phyloP scores from a whole-genome alignment of 2,113 vertebrate genomes.

The Sialia sialis region DNA sequence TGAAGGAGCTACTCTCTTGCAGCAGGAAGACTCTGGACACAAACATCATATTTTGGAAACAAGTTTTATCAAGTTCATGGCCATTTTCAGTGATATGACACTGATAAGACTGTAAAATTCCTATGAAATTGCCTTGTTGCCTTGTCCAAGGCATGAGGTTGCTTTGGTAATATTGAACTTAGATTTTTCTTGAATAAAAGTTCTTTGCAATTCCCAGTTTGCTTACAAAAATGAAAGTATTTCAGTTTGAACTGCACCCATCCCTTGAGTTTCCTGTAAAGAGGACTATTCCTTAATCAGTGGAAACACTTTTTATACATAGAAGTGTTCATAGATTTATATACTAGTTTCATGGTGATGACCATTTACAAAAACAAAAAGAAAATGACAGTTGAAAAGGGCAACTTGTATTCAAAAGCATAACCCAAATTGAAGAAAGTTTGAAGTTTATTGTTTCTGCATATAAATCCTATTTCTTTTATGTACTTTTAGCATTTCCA shows the following conservation, averaged over 20 bases:
- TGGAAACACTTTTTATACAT: not conserved
- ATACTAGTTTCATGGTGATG: not conserved
- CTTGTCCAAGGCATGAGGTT: not conserved
- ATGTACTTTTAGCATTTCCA: constrained; percentile 58
- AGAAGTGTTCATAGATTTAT: not conserved
- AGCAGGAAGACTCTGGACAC: not conserved
- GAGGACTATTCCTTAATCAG: not conserved
- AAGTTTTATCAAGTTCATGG: not conserved
- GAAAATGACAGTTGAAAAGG: not conserved
- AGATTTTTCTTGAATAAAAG: not conserved
- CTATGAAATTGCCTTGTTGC: not conserved
- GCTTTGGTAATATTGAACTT: not conserved
- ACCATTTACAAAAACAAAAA: not conserved
- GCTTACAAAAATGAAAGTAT: not conserved
- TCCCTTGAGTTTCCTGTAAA: not conserved
- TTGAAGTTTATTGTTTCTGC: not conserved
- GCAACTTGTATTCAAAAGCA: not conserved
- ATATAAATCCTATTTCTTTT: constrained; percentile 10
- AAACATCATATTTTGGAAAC: not conserved
- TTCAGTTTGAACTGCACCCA: not conserved
- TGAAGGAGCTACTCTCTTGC: not conserved
- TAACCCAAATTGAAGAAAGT: not conserved
- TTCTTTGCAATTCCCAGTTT: not conserved
- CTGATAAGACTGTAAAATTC: not conserved
- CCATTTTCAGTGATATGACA: accelerated